A percentile compares a stretch with the other conserved stretches of the same genome.
phyloP scores from a whole-genome alignment of 2,888 invertebrate species.

The Heliconius aoede region DNA sequence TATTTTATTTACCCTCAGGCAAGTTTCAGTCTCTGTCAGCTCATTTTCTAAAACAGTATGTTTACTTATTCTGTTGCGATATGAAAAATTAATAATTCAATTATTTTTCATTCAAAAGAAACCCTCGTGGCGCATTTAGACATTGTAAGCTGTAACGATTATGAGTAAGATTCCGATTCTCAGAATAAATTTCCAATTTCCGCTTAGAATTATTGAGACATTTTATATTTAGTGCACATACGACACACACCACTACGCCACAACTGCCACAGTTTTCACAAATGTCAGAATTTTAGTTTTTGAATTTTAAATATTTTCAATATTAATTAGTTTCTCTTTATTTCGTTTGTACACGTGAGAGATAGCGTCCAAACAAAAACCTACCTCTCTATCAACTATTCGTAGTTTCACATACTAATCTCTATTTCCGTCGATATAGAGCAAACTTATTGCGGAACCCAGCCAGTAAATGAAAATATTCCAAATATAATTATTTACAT shows the following conservation, averaged over 20 bases:
- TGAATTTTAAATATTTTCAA: no score
- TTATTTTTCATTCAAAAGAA: not conserved
- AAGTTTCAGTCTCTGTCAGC: constrained; percentile 5
- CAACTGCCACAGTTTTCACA: no score
- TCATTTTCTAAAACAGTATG: not conserved
- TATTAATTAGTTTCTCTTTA: not conserved
- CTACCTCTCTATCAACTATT: not conserved
- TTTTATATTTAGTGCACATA: no score
- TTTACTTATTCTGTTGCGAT: not conserved
- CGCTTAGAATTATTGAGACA: no score
- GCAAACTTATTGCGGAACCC: no score
- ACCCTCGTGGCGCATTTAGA: not conserved
- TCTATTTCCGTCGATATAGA: no score
- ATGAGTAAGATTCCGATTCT: not conserved
- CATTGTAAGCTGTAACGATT: not conserved
- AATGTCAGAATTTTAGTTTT: no score
- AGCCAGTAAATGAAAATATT: no score
- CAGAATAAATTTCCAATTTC: not conserved
- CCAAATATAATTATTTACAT: no score
- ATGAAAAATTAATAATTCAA: not conserved
- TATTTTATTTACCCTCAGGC: not conserved
- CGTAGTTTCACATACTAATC: not conserved
- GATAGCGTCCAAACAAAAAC: not conserved
- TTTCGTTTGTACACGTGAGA: not conserved
- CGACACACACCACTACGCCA: no score